Evolutionary conservation across 2,797 vertebrate genomes (phyloP), one percentile per base, ranked within the genome.

Genomic region (Falco rusticolus): DNA sequence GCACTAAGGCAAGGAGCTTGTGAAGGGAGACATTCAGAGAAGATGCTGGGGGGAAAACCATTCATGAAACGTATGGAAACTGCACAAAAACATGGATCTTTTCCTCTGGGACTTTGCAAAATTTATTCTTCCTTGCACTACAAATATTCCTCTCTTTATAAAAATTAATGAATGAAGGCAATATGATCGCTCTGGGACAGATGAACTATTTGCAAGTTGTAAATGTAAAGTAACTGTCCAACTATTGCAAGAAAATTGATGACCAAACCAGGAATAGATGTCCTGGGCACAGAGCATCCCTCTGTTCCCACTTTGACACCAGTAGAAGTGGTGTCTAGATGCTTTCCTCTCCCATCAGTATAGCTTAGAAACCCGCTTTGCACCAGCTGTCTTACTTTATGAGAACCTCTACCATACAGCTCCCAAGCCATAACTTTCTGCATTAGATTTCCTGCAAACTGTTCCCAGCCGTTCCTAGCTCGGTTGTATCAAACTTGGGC

Each of bases 81-180:
- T 68, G 69, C 60, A 19, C 3, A 3, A 33, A 84, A 87, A 5
- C 3, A 1, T 4, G 19, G 24, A 33, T 11, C 20, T 90, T 64
- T 60, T 12, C 24, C 14, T 2, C 16, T 2, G 3, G 69, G 69
- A 68, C 16, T 10, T 16, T 0, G 1, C 6, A 9, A 10, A 18
- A 17, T 64, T 11, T 31, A 5, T 59, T 69, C 16, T 60, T 71
- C 20, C 24, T 75, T 7, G 2, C 6, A 3, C n/a, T 45, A 5
- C 34, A 72, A 33, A 54, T n/a, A n/a, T 4, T 54, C 19, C n/a
- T 60, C 11, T 59, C 31, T 63, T 31, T 4, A 2, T 7, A 29
- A 47, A 53, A 51, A 56, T 10, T 3, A 56, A 39, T 6, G 53
- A 57, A 3, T 25, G 28, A 16, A 37, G 19, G 24, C 22, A 28